Conservation (phyloP, 2,113 vertebrate genomes). For the Xiphophorus hellerii region DNA sequence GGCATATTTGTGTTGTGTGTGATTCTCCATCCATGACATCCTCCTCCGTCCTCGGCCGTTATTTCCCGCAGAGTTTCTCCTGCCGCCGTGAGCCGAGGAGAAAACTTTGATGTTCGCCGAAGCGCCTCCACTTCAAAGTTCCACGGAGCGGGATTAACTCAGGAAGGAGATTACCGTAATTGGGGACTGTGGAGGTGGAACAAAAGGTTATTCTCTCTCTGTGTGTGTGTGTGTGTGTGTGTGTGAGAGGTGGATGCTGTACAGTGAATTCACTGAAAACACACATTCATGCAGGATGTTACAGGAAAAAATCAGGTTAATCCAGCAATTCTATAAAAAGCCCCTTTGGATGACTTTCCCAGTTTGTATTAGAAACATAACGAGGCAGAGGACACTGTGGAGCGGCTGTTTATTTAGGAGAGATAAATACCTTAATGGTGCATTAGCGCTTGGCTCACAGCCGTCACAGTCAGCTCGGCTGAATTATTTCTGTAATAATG, state of each 20-base stretch:
- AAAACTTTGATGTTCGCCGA: conserved; percentile 65
- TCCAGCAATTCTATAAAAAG: conserved; percentile 13
- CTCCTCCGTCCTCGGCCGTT: conserved; percentile 26
- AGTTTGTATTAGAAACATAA: not conserved
- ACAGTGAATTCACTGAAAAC: conserved; percentile 23
- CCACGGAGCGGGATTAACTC: conserved; percentile 49
- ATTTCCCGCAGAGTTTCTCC: conserved; percentile 27
- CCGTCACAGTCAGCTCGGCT: not conserved
- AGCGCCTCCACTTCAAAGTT: conserved; percentile 63
- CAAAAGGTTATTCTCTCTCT: conserved; percentile 56
- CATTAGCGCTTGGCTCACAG: conserved; percentile 6
- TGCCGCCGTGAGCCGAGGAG: conserved; percentile 31
- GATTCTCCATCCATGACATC: conserved; percentile 27
- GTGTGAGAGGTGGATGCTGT: conserved; percentile 31
- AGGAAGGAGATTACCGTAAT: conserved; percentile 71
- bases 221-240: too few relatives aligned
- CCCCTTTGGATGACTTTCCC: not conserved
- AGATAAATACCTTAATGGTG: not conserved
- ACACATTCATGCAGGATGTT: conserved; percentile 15
- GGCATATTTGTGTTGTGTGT: conserved; percentile 19
- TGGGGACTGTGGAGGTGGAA: conserved; percentile 63
- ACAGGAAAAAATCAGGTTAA: conserved; percentile 6
- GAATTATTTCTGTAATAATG: not conserved
- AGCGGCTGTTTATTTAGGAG: not conserved
- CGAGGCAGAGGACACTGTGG: not conserved